These are phyloP conservation scores for Grapholita molesta DNA, from an alignment of 1,140 invertebrate genomes.

Conservation along the genomic window DNA sequence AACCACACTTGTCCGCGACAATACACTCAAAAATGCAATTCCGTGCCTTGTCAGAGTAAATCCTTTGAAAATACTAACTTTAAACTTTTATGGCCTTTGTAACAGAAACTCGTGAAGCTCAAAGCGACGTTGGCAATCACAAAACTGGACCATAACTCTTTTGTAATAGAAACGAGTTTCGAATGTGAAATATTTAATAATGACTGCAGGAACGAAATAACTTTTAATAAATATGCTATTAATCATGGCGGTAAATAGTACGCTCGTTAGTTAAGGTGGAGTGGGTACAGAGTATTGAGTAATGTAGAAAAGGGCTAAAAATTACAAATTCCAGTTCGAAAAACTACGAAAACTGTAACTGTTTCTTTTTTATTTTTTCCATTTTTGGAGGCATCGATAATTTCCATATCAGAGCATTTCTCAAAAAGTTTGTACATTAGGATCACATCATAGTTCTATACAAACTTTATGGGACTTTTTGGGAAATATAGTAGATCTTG, in stretches of 20 bases:
- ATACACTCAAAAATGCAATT: constrained; percentile 63
- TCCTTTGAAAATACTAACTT: constrained; percentile 63
- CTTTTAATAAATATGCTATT: constrained; percentile 60
- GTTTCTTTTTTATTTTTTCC: too few species aligned
- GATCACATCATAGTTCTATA: too few species aligned
- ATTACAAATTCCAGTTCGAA: too few species aligned
- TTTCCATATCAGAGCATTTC: too few species aligned
- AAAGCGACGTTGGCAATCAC: neutral
- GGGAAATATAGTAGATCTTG: too few species aligned
- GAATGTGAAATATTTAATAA: constrained; percentile 12
- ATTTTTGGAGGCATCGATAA: too few species aligned
- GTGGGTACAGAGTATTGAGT: too few species aligned
- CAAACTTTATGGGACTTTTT: too few species aligned
- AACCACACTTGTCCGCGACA: constrained; percentile 52
- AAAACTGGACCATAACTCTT: neutral
- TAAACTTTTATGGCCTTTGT: constrained; percentile 46
- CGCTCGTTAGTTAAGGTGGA: neutral
- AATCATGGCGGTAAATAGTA: constrained; percentile 29
- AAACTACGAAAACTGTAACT: too few species aligned
- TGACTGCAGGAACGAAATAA: constrained; percentile 31
- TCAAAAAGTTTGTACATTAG: too few species aligned
- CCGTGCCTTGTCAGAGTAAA: constrained; percentile 68
- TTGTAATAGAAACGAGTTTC: neutral
- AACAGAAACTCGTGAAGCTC: neutral
- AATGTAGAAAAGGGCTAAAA: too few species aligned